Evolutionary conservation across 2,113 vertebrate species (phyloP).

Genomic region (Herpetotheres cachinnans): DNA sequence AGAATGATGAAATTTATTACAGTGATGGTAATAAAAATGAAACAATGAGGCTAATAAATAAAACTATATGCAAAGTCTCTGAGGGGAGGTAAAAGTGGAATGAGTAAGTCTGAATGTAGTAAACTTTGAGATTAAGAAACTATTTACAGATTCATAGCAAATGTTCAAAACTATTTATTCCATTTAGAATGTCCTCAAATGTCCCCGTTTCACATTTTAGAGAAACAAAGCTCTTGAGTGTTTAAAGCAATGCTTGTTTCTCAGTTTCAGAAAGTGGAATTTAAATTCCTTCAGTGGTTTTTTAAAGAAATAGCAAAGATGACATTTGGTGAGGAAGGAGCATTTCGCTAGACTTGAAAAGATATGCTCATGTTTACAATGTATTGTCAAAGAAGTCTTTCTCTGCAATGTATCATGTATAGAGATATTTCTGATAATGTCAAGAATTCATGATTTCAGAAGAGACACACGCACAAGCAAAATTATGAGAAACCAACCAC

Average conservation of each 20-base stretch:
- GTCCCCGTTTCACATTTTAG: neutral
- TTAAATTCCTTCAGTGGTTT: neutral
- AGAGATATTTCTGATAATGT: neutral
- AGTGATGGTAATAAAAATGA: neutral
- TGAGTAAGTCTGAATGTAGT: neutral
- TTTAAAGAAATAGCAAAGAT: neutral
- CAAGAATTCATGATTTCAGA: neutral
- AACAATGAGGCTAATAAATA: neutral
- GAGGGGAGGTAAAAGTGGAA: neutral
- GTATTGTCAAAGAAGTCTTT: neutral
- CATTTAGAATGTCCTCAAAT: neutral
- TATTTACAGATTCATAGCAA: neutral
- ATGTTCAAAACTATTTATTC: neutral
- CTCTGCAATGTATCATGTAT: neutral
- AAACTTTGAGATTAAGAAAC: neutral
- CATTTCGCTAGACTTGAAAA: neutral
- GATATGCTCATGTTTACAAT: fast-evolving
- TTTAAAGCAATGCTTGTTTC: neutral
- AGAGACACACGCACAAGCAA: neutral
- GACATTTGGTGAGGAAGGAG: neutral
- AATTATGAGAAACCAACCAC: neutral
- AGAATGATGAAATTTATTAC: neutral
- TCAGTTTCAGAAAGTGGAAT: neutral
- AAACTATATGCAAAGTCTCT: neutral
- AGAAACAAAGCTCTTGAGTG: neutral